Evolutionary conservation across 2,888 invertebrate genomes (phyloP).

Genomic region (Limnephilus lunatus): DNA sequence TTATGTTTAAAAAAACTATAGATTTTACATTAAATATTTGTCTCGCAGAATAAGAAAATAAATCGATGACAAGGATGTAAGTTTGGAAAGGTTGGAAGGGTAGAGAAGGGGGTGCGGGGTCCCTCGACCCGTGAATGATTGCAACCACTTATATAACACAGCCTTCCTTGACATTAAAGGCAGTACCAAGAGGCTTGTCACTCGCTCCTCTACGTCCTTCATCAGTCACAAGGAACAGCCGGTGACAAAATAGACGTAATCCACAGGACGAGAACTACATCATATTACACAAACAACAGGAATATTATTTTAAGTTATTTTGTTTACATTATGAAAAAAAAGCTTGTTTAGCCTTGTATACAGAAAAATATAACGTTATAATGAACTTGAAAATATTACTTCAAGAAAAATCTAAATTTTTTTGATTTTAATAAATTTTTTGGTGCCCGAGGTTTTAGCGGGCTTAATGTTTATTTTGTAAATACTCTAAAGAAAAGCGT

Average conservation of each 20-base stretch:
- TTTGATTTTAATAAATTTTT: no score
- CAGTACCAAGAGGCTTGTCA: background rate
- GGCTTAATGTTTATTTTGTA: background rate
- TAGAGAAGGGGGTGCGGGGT: background rate
- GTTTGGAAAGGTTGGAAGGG: background rate
- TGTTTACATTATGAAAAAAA: no score
- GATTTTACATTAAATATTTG: no score
- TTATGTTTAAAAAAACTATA: no score
- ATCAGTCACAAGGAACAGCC: background rate
- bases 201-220: background rate
- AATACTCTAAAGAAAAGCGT: background rate
- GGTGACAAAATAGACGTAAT: background rate
- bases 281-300: background rate
- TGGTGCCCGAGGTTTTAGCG: no score
- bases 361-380: no score
- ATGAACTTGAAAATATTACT: no score
- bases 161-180: background rate
- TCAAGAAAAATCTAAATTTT: no score
- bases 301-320: background rate
- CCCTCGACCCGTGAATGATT: background rate
- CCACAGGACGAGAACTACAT: background rate
- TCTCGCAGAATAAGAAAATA: background rate
- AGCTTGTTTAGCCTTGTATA: no score
- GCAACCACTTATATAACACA: background rate
- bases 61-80: background rate